Evolutionary conservation across 2,797 vertebrate genomes (phyloP).

Genomic region (Benthosema pterotum): DNA sequence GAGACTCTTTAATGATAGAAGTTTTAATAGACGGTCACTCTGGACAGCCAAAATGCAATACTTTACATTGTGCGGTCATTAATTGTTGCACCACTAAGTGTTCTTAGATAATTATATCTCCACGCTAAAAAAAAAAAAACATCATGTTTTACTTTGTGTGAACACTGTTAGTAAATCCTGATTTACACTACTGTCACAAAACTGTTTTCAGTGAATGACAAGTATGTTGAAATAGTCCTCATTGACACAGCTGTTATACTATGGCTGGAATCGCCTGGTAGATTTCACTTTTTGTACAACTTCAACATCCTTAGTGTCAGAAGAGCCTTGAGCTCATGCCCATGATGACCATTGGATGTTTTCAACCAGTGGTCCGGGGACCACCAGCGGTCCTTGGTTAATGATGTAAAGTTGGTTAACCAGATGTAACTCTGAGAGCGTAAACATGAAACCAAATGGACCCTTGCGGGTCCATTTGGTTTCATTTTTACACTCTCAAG

Average conservation of each 20-base stretch:
- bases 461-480: no score
- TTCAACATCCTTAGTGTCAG: conserved; percentile 17
- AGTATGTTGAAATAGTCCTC: conserved; percentile 5
- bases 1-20: conserved; percentile 52
- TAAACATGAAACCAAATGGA: no score
- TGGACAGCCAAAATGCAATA: conserved; percentile 77
- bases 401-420: no score
- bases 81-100: conserved; percentile 81
- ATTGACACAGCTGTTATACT: conserved; percentile 30
- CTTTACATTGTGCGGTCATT: conserved; percentile 76
- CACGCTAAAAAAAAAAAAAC: conserved; percentile 53
- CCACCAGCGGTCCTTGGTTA: no score
- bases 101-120: conserved; percentile 79
- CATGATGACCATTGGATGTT: conserved; percentile 31
- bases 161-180: conserved; percentile 37
- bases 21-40: conserved; percentile 66
- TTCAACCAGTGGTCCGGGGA: no score
- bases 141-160: conserved; percentile 67
- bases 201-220: no score
- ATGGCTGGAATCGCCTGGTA: conserved; percentile 9
- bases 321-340: conserved; percentile 32
- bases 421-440: no score
- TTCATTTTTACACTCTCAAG: no score
- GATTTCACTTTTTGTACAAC: conserved; percentile 27
- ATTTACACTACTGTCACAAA: neutral